phyloP scores from a whole-genome alignment of 2,113 vertebrate species.

The Bos taurus region ARS-UCD2.0 NC_037336.1:36382501-36383000 shows the following conservation, averaged over 20 bases:
- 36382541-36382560: neutral
- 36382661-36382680: neutral
- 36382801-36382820: rapidly evolving
- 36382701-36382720: neutral
- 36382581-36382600: neutral
- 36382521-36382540: neutral
- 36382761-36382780: neutral
- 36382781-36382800: rapidly evolving
- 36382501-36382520: neutral
- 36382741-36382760: neutral
- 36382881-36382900: neutral
- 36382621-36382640: neutral
- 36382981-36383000: neutral
- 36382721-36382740: neutral
- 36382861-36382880: neutral
- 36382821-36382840: neutral
- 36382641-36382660: neutral
- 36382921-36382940: neutral
- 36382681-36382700: neutral
- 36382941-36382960: neutral
- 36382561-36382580: neutral
- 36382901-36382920: neutral
- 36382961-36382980: neutral
- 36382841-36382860: neutral
- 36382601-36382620: neutral